Conservation (phyloP, 2,113 vertebrate genomes). For the Rhipidura dahli region DNA sequence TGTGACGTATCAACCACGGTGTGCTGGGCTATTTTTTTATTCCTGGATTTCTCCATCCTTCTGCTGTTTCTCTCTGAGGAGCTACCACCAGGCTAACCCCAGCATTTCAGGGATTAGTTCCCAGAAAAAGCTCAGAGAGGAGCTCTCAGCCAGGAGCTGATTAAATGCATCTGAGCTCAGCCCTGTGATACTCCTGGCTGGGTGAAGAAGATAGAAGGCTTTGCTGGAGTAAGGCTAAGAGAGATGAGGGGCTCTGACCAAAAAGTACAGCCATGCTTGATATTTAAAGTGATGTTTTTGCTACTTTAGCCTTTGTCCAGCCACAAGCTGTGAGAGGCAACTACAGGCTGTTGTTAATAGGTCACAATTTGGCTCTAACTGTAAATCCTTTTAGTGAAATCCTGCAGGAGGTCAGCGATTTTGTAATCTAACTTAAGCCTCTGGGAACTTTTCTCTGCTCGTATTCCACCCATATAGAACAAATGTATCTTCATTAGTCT, state of each 20-base stretch:
- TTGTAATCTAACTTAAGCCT: background rate
- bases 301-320: background rate
- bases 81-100: background rate
- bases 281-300: background rate
- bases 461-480: background rate
- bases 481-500: conserved; percentile 29
- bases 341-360: background rate
- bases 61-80: conserved; percentile 28
- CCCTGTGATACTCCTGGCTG: background rate
- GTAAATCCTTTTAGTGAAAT: background rate
- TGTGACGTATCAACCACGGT: background rate
- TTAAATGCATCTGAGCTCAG: conserved; percentile 12
- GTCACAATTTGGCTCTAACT: background rate
- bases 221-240: background rate
- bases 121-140: background rate
- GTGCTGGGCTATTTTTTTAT: background rate
- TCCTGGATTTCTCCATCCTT: background rate
- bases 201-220: background rate
- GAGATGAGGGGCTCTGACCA: background rate
- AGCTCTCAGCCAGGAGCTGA: background rate
- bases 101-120: conserved; percentile 26
- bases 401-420: background rate
- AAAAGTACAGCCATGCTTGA: background rate
- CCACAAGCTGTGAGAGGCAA: background rate
- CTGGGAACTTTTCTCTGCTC: background rate